Evolutionary conservation across 2,888 invertebrate genomes (phyloP).

Genomic region (Pyrochroa serraticornis): DNA sequence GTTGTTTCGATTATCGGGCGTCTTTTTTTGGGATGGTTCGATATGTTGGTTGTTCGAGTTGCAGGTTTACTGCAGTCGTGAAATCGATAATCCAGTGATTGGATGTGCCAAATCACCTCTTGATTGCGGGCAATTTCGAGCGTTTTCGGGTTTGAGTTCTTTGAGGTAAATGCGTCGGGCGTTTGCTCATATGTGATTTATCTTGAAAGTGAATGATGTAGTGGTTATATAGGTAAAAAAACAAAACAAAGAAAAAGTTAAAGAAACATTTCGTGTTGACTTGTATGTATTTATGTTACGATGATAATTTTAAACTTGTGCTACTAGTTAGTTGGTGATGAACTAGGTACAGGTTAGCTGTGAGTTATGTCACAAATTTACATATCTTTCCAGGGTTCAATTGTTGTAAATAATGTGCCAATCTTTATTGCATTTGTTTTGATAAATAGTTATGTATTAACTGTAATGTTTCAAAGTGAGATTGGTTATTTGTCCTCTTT

Average conservation of each 20-base stretch:
- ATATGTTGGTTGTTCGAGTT: too few relatives aligned
- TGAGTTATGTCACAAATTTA: constrained; percentile 53
- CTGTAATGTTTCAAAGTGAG: constrained; percentile 24
- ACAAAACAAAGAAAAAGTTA: constrained; percentile 12
- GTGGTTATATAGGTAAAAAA: constrained; percentile 19
- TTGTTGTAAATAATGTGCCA: constrained; percentile 59
- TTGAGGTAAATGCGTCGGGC: constrained; percentile 8
- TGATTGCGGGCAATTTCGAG: too few relatives aligned
- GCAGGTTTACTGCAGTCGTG: too few relatives aligned
- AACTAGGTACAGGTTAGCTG: constrained; percentile 47
- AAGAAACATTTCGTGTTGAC: constrained; percentile 44
- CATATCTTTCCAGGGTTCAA: constrained; percentile 61
- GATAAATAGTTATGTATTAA: constrained; percentile 27
- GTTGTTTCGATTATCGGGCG: too few relatives aligned
- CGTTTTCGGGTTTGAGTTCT: not conserved
- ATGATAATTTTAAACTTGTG: constrained; percentile 31
- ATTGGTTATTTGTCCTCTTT: constrained; percentile 20
- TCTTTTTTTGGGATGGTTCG: too few relatives aligned
- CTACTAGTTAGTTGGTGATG: constrained; percentile 21
- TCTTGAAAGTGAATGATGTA: constrained; percentile 22
- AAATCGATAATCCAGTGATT: too few relatives aligned
- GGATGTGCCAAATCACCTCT: too few relatives aligned
- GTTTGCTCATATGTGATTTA: constrained; percentile 28
- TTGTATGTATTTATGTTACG: constrained; percentile 50
- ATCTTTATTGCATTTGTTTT: constrained; percentile 53